Percentiles rank a stretch among this genome's conserved stretches.
phyloP scores from a whole-genome alignment of 2,113 vertebrate genomes.

The Colinus virginianus region DNA sequence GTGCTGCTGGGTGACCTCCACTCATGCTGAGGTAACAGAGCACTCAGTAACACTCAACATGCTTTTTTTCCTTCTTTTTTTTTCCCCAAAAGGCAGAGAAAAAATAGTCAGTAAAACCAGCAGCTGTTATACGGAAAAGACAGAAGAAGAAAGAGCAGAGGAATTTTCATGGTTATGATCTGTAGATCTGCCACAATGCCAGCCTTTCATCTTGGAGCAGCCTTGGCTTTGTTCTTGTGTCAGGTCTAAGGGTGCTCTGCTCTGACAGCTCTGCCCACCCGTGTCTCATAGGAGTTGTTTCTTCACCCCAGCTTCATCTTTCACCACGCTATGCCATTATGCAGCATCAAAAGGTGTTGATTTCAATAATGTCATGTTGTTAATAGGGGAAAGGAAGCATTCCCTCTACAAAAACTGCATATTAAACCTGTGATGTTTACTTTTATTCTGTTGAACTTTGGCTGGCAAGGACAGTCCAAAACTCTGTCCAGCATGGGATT shows the following conservation, averaged over 20 bases:
- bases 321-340: conserved; percentile 48
- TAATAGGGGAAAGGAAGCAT: background rate
- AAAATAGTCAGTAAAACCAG: background rate
- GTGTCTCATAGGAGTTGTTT: conserved; percentile 27
- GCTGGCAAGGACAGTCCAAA: background rate
- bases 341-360: conserved; percentile 16
- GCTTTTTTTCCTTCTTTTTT: background rate
- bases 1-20: background rate
- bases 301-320: conserved; percentile 29
- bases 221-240: conserved; percentile 33
- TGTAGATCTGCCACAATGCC: background rate
- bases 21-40: background rate
- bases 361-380: conserved; percentile 4
- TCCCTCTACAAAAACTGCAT: conserved; percentile 7
- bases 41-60: background rate
- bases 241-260: conserved; percentile 18
- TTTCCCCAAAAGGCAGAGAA: background rate
- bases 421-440: conserved; percentile 27
- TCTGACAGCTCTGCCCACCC: conserved; percentile 14
- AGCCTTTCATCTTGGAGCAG: background rate
- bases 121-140: conserved; percentile 23
- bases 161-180: background rate
- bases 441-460: conserved; percentile 23
- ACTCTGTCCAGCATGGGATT: background rate
- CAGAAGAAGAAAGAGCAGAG: background rate